Evolutionary conservation across 2,113 vertebrate genomes (phyloP).

Genomic region (Rhegmatorhina hoffmannsi): DNA sequence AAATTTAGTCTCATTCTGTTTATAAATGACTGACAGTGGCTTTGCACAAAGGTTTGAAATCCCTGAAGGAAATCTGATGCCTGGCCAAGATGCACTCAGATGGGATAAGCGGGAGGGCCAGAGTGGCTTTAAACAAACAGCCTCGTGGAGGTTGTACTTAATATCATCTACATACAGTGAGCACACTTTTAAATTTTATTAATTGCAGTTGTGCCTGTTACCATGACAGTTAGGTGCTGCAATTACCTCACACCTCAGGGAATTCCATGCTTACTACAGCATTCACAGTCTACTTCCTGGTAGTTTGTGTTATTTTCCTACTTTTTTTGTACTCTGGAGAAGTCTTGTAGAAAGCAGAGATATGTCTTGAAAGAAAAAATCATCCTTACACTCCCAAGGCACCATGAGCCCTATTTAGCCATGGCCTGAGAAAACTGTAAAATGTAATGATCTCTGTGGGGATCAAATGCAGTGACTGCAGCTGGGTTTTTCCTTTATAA

Average conservation of each 20-base stretch:
- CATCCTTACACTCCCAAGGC: not conserved
- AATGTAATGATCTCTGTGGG: not conserved
- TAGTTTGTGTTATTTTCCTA: constrained; percentile 10
- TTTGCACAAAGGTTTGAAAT: constrained; percentile 14
- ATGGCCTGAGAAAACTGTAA: not conserved
- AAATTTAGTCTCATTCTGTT: not conserved
- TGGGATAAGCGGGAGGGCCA: not conserved
- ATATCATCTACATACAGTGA: not conserved
- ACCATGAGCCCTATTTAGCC: not conserved
- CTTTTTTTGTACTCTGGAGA: not conserved
- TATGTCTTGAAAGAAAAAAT: not conserved
- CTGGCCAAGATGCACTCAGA: not conserved
- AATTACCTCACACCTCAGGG: not conserved
- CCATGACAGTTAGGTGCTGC: constrained; percentile 44
- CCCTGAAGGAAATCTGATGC: not conserved
- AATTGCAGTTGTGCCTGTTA: not conserved
- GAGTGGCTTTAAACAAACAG: not conserved
- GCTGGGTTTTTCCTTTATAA: not conserved
- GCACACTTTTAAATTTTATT: constrained; percentile 11
- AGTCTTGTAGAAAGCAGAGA: not conserved
- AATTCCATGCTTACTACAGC: not conserved
- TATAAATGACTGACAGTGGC: not conserved
- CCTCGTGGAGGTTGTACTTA: not conserved
- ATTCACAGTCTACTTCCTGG: not conserved
- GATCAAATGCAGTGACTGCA: not conserved